Evolutionary conservation across 2,888 invertebrate species (phyloP).

Genomic region (Pheosia gnoma): DNA sequence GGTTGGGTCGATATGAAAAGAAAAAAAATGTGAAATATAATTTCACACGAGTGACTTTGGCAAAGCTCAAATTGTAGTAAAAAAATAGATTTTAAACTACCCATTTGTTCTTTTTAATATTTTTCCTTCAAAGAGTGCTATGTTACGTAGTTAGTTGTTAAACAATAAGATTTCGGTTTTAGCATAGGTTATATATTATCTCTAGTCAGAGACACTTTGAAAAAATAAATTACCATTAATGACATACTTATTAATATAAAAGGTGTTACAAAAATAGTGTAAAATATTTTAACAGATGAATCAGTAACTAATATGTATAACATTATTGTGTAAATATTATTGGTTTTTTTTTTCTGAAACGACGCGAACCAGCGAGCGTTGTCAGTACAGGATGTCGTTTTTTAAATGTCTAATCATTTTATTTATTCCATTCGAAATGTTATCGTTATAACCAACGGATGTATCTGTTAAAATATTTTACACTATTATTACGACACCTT

Average conservation of each 20-base stretch:
- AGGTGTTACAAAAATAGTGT: slow-evolving; percentile 13
- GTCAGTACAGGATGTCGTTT: too few relatives aligned
- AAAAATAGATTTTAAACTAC: slow-evolving; percentile 36
- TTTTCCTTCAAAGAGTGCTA: slow-evolving; percentile 77
- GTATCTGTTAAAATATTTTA: too few relatives aligned
- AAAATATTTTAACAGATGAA: too few relatives aligned
- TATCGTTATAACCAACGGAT: too few relatives aligned
- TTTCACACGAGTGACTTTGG: slow-evolving; percentile 77
- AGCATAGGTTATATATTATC: slow-evolving; percentile 74
- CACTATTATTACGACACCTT: too few relatives aligned
- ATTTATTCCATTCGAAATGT: too few relatives aligned
- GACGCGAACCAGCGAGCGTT: too few relatives aligned
- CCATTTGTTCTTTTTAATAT: slow-evolving; percentile 53
- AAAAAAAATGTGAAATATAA: slow-evolving; percentile 66
- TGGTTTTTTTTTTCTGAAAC: too few relatives aligned
- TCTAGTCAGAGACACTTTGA: slow-evolving; percentile 82
- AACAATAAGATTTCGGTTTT: slow-evolving; percentile 68
- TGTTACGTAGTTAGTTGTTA: slow-evolving; percentile 71
- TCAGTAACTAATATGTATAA: too few relatives aligned
- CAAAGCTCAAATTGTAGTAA: slow-evolving; percentile 79
- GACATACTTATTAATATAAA: slow-evolving; percentile 70
- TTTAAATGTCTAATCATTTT: too few relatives aligned
- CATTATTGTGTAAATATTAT: too few relatives aligned
- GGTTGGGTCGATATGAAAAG: slow-evolving; percentile 21
- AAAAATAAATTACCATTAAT: slow-evolving; percentile 75